phyloP scores from a whole-genome alignment of 1,140 invertebrate species.

The Druon quercuslanigerum region DNA sequence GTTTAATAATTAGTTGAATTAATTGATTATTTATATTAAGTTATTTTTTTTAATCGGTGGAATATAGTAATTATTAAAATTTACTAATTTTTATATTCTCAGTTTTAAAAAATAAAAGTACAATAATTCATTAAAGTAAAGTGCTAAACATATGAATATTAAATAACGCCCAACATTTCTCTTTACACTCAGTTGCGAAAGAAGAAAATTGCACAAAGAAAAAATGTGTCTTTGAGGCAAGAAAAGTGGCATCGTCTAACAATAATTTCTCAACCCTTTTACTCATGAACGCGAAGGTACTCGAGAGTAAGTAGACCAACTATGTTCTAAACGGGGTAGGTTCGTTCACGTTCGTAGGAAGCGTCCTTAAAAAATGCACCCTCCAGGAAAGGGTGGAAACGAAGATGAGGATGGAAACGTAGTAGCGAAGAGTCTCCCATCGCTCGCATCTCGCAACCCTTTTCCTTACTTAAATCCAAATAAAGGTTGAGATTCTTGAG shows the following conservation, averaged over 20 bases:
- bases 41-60: no score
- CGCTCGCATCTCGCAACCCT: slow-evolving; percentile 61
- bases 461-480: slow-evolving; percentile 72
- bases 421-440: slow-evolving; percentile 12
- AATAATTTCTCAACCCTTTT: slow-evolving; percentile 28
- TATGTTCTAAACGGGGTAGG: background rate
- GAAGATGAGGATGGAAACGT: slow-evolving; percentile 21
- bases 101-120: no score
- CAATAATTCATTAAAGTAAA: no score
- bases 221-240: background rate
- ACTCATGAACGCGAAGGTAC: slow-evolving; percentile 8
- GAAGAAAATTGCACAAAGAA: no score
- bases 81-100: no score
- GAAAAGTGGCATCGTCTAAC: background rate
- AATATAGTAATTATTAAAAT: no score
- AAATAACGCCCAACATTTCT: no score
- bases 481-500: slow-evolving; percentile 71
- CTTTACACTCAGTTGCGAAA: no score
- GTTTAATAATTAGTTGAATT: no score
- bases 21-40: no score
- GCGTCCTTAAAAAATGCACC: slow-evolving; percentile 46
- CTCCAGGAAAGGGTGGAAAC: slow-evolving; percentile 6
- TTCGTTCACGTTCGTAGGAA: background rate
- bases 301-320: slow-evolving; percentile 27
- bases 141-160: no score